Conservation (phyloP, 53 echinoderm and acorn worm species). For the Luidia sarsii region DNA sequence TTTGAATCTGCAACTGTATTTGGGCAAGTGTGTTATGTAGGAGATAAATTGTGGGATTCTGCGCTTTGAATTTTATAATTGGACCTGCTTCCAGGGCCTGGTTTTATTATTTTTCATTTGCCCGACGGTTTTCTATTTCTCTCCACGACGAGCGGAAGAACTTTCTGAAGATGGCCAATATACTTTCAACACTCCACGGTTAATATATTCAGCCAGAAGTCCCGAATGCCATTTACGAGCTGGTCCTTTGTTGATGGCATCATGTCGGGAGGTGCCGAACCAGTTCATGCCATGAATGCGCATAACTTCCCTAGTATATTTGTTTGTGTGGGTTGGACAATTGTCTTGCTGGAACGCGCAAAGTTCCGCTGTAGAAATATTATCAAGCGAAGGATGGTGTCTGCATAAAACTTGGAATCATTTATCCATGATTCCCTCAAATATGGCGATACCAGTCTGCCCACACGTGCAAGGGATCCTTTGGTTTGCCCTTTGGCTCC, state of each 20-base stretch:
- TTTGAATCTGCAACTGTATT: too few species aligned
- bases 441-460: too few species aligned
- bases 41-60: too few species aligned
- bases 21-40: too few species aligned
- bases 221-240: not conserved
- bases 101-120: too few species aligned
- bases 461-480: too few species aligned
- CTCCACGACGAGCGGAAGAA: conserved; percentile 14
- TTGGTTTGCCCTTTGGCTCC: too few species aligned
- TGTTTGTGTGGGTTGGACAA: conserved; percentile 20
- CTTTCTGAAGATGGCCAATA: conserved; percentile 15
- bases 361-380: conserved; percentile 6
- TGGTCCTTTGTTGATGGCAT: conserved; percentile 31
- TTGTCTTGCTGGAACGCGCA: conserved; percentile 45
- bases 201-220: conserved; percentile 3
- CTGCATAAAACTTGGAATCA: conserved; percentile 21
- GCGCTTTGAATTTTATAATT: too few species aligned
- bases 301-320: not conserved
- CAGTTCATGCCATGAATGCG: conserved; percentile 6
- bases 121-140: conserved; percentile 1
- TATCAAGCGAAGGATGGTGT: conserved; percentile 6
- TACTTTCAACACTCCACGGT: conserved; percentile 7
- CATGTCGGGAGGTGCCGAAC: conserved; percentile 3
- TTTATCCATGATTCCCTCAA: conserved; percentile 56
- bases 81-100: not conserved